Percentiles rank a stretch among this genome's conserved stretches.
Evolutionary conservation across 1,140 invertebrate species (phyloP).

Genomic region (Bombus polaris): DNA sequence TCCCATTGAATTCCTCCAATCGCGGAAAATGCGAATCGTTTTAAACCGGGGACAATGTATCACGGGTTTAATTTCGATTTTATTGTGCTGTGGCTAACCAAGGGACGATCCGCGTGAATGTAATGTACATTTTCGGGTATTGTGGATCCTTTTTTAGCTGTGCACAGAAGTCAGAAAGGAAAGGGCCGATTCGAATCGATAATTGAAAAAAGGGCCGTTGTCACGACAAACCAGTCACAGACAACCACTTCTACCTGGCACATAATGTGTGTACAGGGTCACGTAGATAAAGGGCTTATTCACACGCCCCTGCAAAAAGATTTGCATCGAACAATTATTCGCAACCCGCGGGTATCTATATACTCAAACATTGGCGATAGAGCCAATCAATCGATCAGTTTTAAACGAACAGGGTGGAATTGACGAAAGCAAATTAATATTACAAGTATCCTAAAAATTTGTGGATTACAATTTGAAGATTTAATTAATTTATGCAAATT

Average conservation of each 20-base stretch:
- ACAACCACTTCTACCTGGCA: slow-evolving; percentile 46
- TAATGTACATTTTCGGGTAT: slow-evolving; percentile 50
- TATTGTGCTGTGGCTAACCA: slow-evolving; percentile 24
- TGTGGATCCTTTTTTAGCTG: slow-evolving; percentile 39
- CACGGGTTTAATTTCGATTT: slow-evolving; percentile 39
- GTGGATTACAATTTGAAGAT: not conserved
- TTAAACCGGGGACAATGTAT: slow-evolving; percentile 19
- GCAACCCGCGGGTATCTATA: not conserved
- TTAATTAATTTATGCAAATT: not conserved
- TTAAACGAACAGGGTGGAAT: not conserved
- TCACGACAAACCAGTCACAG: slow-evolving; percentile 43
- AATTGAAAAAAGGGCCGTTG: slow-evolving; percentile 70
- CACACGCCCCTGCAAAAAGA: slow-evolving; percentile 42
- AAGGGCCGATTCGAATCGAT: slow-evolving; percentile 64
- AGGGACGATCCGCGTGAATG: slow-evolving; percentile 24
- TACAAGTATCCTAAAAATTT: not conserved
- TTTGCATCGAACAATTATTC: slow-evolving; percentile 29
- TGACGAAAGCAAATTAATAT: not conserved
- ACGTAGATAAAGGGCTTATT: slow-evolving; percentile 67
- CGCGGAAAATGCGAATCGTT: slow-evolving; percentile 21
- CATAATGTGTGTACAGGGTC: slow-evolving; percentile 49
- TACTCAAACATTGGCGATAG: too few species aligned
- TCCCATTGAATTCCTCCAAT: slow-evolving; percentile 33
- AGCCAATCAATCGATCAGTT: slow-evolving; percentile 18
- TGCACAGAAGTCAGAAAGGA: slow-evolving; percentile 28